Evolutionary conservation across 2,888 invertebrate genomes (phyloP).

Genomic region (Didymodactylos carnosus): DNA sequence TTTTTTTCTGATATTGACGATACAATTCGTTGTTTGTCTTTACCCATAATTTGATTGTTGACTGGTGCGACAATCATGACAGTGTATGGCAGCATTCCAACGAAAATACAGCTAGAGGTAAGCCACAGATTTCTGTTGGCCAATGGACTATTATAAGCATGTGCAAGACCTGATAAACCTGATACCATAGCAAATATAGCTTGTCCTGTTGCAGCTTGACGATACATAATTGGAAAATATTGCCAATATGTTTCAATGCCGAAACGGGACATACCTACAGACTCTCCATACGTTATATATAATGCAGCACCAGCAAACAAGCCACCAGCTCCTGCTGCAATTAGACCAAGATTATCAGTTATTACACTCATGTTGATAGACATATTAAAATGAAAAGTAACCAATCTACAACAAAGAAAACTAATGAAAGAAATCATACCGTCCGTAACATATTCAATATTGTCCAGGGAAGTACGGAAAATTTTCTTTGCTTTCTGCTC

Average conservation of each 20-base stretch:
- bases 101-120: neutral
- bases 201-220: neutral
- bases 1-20: neutral
- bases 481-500: too few relatives aligned
- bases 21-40: neutral
- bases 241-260: neutral
- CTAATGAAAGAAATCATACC: too few relatives aligned
- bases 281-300: neutral
- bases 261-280: neutral
- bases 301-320: neutral
- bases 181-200: neutral
- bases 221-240: neutral
- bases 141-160: neutral
- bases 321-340: neutral
- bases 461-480: too few relatives aligned
- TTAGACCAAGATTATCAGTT: neutral
- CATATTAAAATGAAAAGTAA: too few relatives aligned
- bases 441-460: too few relatives aligned
- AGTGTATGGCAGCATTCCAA: neutral
- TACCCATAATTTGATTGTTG: neutral
- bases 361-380: too few relatives aligned
- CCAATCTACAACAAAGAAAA: too few relatives aligned
- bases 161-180: neutral
- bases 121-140: neutral
- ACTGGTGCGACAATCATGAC: neutral